Evolutionary conservation across 2,797 vertebrate species (phyloP).

Genomic region (Synaphobranchus kaupii): DNA sequence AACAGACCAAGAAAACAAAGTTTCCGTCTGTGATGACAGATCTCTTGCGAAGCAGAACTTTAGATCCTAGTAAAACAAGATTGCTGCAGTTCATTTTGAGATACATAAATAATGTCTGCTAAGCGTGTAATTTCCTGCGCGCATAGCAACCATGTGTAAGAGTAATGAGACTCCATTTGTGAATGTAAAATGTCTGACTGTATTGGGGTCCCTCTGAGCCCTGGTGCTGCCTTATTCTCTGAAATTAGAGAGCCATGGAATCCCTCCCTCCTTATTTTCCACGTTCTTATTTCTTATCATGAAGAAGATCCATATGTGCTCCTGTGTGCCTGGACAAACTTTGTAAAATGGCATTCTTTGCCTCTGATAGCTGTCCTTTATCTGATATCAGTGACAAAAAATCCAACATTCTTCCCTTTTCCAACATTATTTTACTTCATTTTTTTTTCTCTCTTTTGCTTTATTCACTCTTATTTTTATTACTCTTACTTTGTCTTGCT

Average conservation of each 20-base stretch:
- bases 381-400: slow-evolving; percentile 29
- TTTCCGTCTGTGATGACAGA: not conserved
- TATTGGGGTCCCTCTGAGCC: not conserved
- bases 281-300: slow-evolving; percentile 30
- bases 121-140: not conserved
- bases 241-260: slow-evolving; percentile 9
- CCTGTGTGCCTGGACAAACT: not conserved
- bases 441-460: not conserved
- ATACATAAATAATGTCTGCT: not conserved
- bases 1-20: not conserved
- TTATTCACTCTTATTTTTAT: slow-evolving; percentile 23
- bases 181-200: slow-evolving; percentile 16
- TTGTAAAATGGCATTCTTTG: slow-evolving; percentile 32
- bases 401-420: slow-evolving; percentile 31
- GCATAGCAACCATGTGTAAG: not conserved
- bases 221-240: slow-evolving; percentile 10
- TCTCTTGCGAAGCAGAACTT: not conserved
- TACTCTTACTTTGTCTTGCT: slow-evolving; percentile 51
- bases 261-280: slow-evolving; percentile 15
- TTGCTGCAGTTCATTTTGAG: not conserved
- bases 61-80: not conserved
- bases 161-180: not conserved
- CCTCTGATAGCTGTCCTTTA: slow-evolving; percentile 17
- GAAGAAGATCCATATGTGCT: slow-evolving; percentile 27
- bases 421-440: slow-evolving; percentile 49